Conservation (phyloP, 2,113 vertebrate species). For the Diphyllodes magnificus region DNA sequence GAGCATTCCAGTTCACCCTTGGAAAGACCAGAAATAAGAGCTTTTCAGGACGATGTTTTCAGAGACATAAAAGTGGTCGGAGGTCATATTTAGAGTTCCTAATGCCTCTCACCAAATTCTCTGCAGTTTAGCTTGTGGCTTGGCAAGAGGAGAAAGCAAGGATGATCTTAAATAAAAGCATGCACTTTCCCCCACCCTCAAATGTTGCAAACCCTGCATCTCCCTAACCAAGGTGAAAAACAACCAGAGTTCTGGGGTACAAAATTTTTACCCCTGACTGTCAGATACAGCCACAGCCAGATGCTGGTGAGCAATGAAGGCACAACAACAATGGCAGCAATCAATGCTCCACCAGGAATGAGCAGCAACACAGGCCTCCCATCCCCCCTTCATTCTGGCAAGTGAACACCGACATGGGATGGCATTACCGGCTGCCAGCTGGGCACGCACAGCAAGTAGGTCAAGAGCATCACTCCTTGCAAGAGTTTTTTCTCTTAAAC, state of each 20-base stretch:
- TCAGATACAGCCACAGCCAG: background rate
- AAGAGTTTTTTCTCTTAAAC: background rate
- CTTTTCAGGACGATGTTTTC: background rate
- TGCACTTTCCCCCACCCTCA: background rate
- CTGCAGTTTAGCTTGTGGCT: background rate
- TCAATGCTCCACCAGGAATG: background rate
- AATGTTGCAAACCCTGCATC: background rate
- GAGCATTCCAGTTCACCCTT: background rate
- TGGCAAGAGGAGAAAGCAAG: background rate
- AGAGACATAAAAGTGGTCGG: background rate
- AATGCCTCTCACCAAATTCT: background rate
- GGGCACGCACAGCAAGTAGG: conserved; percentile 25
- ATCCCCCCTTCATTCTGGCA: background rate
- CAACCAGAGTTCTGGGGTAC: background rate
- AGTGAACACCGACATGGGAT: background rate
- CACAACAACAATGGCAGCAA: background rate
- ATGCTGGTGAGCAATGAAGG: accelerated
- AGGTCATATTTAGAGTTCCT: background rate
- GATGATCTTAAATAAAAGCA: background rate
- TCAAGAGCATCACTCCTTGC: conserved; percentile 34
- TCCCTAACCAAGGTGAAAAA: background rate
- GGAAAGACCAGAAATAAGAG: background rate
- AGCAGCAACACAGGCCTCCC: background rate
- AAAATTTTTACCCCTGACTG: background rate
- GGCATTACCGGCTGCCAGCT: conserved; percentile 7